Conservation (phyloP, 35 echinoderm and acorn worm species). For the Stichopus chloronotus region DNA sequence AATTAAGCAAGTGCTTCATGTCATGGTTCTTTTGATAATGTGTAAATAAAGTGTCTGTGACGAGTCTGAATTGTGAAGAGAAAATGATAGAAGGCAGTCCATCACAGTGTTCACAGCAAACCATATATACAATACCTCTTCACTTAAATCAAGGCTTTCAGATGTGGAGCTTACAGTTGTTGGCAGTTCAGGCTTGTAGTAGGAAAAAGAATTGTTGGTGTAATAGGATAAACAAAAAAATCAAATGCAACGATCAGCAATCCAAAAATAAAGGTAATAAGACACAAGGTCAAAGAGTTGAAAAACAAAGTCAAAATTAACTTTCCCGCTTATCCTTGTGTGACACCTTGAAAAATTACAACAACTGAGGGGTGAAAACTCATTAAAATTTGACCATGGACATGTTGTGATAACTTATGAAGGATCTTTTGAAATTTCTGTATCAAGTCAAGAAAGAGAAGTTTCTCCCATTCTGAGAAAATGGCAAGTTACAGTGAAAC, state of each 20-base stretch:
- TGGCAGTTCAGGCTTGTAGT: constrained; percentile 12
- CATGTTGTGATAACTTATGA: background rate
- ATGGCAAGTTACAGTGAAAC: no score
- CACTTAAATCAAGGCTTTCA: constrained; percentile 21
- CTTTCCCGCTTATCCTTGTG: background rate
- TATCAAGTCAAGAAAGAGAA: no score
- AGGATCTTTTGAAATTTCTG: no score
- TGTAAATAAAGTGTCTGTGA: no score
- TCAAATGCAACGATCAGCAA: no score
- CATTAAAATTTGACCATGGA: background rate
- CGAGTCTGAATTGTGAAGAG: no score
- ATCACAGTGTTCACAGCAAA: background rate
- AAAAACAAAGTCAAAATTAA: background rate
- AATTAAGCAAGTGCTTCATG: no score
- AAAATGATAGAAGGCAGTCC: background rate
- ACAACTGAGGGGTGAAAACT: background rate
- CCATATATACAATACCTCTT: constrained; percentile 22
- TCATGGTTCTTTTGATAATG: no score
- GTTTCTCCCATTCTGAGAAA: no score
- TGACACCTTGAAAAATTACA: background rate
- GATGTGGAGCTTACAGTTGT: constrained; percentile 25
- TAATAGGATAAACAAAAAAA: background rate
- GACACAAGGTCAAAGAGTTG: background rate
- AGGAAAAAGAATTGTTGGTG: background rate
- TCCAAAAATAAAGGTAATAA: background rate